phyloP scores from a whole-genome alignment of 1,140 invertebrate genomes.

The Streblospio benedicti region DNA sequence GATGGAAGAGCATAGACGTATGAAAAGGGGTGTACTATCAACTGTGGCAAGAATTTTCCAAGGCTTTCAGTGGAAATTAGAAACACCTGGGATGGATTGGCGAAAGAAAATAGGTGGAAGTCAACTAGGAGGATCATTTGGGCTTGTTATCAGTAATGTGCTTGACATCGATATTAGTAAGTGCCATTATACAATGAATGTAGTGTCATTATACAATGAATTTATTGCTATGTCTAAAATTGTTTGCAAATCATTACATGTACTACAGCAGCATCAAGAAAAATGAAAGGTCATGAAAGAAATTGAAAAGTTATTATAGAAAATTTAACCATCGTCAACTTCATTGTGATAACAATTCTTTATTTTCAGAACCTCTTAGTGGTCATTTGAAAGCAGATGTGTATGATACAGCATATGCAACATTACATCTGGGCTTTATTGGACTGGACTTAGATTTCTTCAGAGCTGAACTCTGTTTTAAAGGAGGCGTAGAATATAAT shows the following conservation, averaged over 20 bases:
- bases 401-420: not conserved
- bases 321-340: no score
- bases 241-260: no score
- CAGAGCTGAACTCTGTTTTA: not conserved
- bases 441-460: not conserved
- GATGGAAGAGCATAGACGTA: slow-evolving; percentile 1
- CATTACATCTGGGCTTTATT: not conserved
- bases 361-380: not conserved
- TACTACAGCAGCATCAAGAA: no score
- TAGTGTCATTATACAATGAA: no score
- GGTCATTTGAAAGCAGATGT: slow-evolving; percentile 1
- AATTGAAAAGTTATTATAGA: no score
- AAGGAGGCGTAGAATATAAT: not conserved
- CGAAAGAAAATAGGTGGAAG: not conserved
- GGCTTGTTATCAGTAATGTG: not conserved
- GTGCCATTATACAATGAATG: not conserved
- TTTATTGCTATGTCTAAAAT: no score
- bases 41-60: not conserved
- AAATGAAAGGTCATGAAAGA: no score
- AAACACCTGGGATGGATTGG: not conserved
- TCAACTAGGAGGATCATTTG: not conserved
- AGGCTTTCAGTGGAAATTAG: not conserved
- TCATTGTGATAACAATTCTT: no score
- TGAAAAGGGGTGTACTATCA: not conserved
- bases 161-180: not conserved